phyloP scores from a whole-genome alignment of 2,113 vertebrate species.

The Otolemur garnettii region DNA sequence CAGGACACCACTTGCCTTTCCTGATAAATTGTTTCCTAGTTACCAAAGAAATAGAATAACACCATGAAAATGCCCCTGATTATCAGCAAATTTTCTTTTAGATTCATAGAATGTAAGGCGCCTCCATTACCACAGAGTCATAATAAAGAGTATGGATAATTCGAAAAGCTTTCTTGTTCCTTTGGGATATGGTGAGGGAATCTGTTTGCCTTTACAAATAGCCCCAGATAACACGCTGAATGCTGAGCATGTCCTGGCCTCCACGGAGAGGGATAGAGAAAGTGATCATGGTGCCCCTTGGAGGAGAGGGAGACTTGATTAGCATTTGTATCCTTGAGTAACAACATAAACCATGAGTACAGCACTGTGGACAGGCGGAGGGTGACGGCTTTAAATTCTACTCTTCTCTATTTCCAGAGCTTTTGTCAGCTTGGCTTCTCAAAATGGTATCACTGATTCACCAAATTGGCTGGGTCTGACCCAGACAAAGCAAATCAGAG shows the following conservation, averaged over 20 bases:
- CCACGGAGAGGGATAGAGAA: not conserved
- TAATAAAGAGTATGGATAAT: conserved; percentile 4
- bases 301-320: not conserved
- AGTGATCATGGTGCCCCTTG: not conserved
- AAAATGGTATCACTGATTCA: not conserved
- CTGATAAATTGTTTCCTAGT: not conserved
- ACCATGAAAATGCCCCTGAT: not conserved
- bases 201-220: not conserved
- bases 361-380: no score
- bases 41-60: conserved; percentile 12
- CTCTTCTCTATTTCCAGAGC: not conserved
- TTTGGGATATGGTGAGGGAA: not conserved
- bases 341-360: not conserved
- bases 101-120: not conserved
- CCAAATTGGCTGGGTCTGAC: not conserved
- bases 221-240: not conserved
- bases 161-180: not conserved
- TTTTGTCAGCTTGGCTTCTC: not conserved
- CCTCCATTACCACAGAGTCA: not conserved
- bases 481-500: not conserved
- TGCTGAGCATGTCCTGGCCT: not conserved
- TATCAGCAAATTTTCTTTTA: not conserved
- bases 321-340: not conserved
- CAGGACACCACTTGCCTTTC: not conserved
- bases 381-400: not conserved